A percentile compares a stretch with the other conserved stretches of the same genome.
Conservation (phyloP, 2,797 vertebrate species). For the Masticophis lateralis region DNA sequence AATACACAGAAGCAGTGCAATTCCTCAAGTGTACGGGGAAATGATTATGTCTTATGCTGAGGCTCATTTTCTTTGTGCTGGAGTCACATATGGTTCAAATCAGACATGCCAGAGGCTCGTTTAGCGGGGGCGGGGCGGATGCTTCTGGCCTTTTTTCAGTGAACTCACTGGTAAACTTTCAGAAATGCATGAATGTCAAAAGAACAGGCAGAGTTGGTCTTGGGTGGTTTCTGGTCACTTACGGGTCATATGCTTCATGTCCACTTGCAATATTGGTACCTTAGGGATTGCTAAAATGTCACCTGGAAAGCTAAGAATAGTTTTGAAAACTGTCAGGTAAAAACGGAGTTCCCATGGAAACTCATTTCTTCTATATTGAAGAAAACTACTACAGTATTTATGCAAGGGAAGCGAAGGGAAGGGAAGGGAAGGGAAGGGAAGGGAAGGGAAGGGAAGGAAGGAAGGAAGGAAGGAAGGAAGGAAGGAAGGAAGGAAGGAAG, state of each 20-base stretch:
- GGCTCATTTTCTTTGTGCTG: conserved; percentile 54
- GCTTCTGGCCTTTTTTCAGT: not conserved
- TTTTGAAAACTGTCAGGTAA: conserved; percentile 58
- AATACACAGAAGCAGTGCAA: conserved; percentile 69
- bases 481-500: not conserved
- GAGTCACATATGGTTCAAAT: conserved; percentile 55
- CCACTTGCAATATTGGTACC: conserved; percentile 48
- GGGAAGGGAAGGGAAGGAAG: not conserved
- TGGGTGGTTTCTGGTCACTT: conserved; percentile 42
- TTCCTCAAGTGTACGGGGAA: conserved; percentile 60
- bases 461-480: conserved; percentile 10
- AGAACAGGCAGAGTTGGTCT: conserved; percentile 31
- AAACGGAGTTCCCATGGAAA: conserved; percentile 66
- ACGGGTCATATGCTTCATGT: conserved; percentile 43
- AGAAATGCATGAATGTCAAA: conserved; percentile 5
- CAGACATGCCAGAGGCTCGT: conserved; percentile 45
- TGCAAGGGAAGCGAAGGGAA: conserved; percentile 14
- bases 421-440: not conserved
- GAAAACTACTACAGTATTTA: conserved; percentile 46
- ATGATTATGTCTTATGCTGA: conserved; percentile 57
- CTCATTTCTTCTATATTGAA: conserved; percentile 49
- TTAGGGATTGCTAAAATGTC: conserved; percentile 63
- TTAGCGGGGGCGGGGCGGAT: not conserved
- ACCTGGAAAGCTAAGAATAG: conserved; percentile 58
- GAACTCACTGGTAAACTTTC: conserved; percentile 1